These are phyloP conservation scores for Falco columbarius DNA, from an alignment of 2,797 vertebrate genomes.

Conservation along the genomic window DNA sequence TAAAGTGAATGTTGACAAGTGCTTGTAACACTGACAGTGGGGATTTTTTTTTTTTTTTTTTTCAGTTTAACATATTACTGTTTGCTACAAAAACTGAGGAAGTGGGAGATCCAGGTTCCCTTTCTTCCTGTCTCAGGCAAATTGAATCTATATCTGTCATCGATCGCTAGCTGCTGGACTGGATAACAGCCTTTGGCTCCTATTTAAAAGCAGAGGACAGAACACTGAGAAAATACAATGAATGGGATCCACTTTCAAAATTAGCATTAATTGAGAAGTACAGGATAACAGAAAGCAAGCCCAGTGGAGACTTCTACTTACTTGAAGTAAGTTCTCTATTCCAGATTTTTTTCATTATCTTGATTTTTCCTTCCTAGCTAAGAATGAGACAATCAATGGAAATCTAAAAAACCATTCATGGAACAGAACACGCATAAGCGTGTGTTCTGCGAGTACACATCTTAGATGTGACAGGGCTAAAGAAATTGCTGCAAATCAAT, in stretches of 20 bases:
- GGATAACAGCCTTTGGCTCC: neutral
- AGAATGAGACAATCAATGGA: neutral
- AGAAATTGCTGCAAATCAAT: neutral
- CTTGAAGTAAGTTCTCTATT: neutral
- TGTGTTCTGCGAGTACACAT: neutral
- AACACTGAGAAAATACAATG: neutral
- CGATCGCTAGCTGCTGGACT: neutral
- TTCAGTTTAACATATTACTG: neutral
- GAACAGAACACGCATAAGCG: neutral
- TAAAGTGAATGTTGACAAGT: conserved; percentile 2
- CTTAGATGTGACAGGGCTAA: neutral
- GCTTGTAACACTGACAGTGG: neutral
- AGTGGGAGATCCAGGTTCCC: neutral
- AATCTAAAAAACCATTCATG: neutral
- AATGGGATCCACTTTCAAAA: neutral
- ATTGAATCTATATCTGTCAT: conserved; percentile 35
- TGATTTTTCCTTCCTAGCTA: neutral
- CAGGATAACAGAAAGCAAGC: neutral
- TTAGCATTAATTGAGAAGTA: neutral
- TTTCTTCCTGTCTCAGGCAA: conserved; percentile 33
- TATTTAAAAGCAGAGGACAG: neutral
- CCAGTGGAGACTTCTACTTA: neutral
- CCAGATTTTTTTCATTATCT: neutral
- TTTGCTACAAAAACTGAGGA: conserved; percentile 17
- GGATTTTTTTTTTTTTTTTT: neutral